Base-by-base conservation (phyloP, 2,888 invertebrate species). In the Hecatera dysodea region DNA sequence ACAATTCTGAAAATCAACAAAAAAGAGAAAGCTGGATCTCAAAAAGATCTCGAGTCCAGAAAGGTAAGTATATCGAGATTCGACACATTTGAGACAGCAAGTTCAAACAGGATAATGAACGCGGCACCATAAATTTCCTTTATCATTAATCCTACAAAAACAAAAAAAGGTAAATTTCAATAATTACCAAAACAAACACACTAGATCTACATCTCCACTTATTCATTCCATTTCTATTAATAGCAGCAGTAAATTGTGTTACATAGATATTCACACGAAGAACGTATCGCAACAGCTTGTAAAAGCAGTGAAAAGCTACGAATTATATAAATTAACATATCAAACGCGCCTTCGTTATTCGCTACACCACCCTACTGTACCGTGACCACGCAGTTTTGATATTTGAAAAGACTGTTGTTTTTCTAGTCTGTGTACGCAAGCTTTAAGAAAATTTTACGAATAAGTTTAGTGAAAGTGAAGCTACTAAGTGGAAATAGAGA, bases 251-350 rank as follows among this genome's bases (percentile, higher is more conserved):
- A 85, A 79, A 80, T 82, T 77, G 70, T 76, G 77, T 83, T 82
- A 80, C 63, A 62, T 75, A 80, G 81, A 82, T 78, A 84, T 84
- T 81, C 75, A 82, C 79, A 83, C 81, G 81, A 83, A 81, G 79
- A 82, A 83, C 85, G 81, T 85, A 87, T 83, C 84, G 86, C 78
- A 84, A 86, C 86, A 86, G 87, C 87, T 90, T 88, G 87, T 90
- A 90, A 92, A 93, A 91, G 91, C 91, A 91, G 89, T 86, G 91
- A 94, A 93, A 93, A 93, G 90, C 91, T 90, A 88, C 84, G 88
- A 93, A 93, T 94, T 93, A 94, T 90, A 73, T 72, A 88, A 92
- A 95, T 94, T 94, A 93, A 91, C 95, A 95, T 95, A 94, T 94
- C 95, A 95, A 95, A 94, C 93, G 92, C 87, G 87, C 85, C 87